A percentile compares a stretch with the other conserved stretches of the same genome.
These are phyloP conservation scores for Acridotheres tristis DNA, from an alignment of 2,797 vertebrate species.

Conservation along the genomic window DNA sequence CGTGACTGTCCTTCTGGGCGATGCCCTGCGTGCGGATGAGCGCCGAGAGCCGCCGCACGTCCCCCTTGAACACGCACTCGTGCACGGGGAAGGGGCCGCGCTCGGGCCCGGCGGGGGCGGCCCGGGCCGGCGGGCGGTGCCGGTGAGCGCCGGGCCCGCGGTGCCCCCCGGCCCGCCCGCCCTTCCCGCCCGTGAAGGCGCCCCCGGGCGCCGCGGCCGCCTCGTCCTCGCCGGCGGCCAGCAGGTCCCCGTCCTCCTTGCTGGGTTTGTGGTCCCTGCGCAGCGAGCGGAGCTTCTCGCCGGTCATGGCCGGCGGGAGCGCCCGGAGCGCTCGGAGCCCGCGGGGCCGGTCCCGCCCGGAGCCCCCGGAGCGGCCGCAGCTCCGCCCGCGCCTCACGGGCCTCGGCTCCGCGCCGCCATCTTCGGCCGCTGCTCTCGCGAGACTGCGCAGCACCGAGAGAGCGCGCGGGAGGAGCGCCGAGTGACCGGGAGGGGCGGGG, in stretches of 20 bases:
- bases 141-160: conserved; percentile 3
- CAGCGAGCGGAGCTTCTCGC: conserved; percentile 95
- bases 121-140: background rate
- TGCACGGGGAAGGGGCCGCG: conserved; percentile 86
- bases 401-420: background rate
- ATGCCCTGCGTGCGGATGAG: conserved; percentile 97
- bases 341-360: background rate
- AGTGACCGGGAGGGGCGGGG: background rate
- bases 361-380: background rate
- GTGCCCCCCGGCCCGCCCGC: conserved; percentile 71
- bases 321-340: background rate
- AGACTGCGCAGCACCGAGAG: background rate
- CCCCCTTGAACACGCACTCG: conserved; percentile 94
- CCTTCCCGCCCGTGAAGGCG: conserved; percentile 80
- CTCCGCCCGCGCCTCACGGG: background rate
- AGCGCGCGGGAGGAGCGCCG: background rate
- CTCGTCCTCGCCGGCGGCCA: conserved; percentile 90
- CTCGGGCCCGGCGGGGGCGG: background rate
- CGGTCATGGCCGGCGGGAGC: conserved; percentile 84
- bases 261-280: conserved; percentile 91
- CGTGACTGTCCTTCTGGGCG: conserved; percentile 94
- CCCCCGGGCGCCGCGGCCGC: conserved; percentile 86
- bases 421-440: background rate
- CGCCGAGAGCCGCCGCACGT: conserved; percentile 91
- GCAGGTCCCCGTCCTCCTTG: conserved; percentile 90